Evolutionary conservation across 2,113 vertebrate genomes (phyloP).

Genomic region (Neomonachus schauinslandi): DNA sequence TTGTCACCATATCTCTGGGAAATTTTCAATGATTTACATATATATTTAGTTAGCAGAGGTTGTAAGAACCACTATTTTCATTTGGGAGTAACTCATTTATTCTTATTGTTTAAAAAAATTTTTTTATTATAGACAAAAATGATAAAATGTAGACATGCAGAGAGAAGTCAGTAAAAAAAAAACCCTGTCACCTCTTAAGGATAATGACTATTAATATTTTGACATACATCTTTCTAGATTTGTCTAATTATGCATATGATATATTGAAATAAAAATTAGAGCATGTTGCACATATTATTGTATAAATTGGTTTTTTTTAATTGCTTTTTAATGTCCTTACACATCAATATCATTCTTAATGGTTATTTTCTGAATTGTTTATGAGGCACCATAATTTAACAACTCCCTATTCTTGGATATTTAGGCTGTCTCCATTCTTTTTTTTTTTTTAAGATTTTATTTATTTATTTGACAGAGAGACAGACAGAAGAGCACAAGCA

Average conservation of each 20-base stretch:
- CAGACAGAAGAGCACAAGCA: too few relatives aligned
- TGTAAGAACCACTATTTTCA: background rate
- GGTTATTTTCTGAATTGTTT: slow-evolving; percentile 28
- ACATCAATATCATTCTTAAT: slow-evolving; percentile 19
- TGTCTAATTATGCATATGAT: background rate
- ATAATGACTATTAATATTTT: slow-evolving; percentile 22
- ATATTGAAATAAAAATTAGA: slow-evolving; percentile 44
- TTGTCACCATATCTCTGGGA: background rate
- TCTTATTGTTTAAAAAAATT: background rate
- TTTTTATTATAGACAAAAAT: slow-evolving; percentile 3
- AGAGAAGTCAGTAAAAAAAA: background rate
- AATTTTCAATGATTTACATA: slow-evolving; percentile 6
- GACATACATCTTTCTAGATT: background rate
- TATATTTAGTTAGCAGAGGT: background rate
- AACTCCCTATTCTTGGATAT: background rate
- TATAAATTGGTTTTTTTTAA: slow-evolving; percentile 35
- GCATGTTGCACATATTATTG: background rate
- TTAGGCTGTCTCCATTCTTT: background rate
- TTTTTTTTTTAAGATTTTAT: too few relatives aligned
- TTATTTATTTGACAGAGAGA: too few relatives aligned
- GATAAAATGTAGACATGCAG: background rate
- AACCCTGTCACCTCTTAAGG: background rate
- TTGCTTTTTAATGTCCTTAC: slow-evolving; percentile 54
- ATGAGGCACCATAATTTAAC: background rate
- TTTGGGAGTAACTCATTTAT: slow-evolving; percentile 11